Evolutionary conservation across 2,113 vertebrate genomes (phyloP).

Genomic region (Talpa occidentalis): DNA sequence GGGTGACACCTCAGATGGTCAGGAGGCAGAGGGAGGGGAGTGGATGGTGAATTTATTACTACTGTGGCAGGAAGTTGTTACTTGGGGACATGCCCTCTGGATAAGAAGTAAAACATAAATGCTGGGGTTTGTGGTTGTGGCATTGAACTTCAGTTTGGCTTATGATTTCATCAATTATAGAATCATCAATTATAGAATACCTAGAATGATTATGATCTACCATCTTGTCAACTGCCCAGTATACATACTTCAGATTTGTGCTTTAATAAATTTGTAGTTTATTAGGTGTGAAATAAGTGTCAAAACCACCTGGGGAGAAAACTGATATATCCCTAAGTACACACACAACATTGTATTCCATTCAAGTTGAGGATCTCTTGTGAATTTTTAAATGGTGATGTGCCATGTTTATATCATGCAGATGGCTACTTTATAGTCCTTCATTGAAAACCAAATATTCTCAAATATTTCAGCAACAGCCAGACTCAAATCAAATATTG

Average conservation of each 20-base stretch:
- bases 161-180: not conserved
- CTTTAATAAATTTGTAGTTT: not conserved
- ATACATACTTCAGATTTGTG: not conserved
- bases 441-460: not conserved
- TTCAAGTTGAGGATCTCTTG: not conserved
- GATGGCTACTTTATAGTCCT: not conserved
- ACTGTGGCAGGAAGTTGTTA: fast-evolving
- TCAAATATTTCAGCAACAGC: not conserved
- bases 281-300: not conserved
- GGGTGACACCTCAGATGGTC: fast-evolving
- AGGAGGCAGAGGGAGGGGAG: not conserved
- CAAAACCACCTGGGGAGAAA: not conserved
- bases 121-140: not conserved
- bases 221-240: not conserved
- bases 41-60: not conserved
- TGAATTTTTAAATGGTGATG: not conserved
- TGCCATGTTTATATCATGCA: not conserved
- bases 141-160: not conserved
- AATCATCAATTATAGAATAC: not conserved
- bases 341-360: not conserved
- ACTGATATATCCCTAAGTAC: not conserved
- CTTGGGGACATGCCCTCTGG: too few species aligned
- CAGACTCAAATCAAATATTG: not conserved
- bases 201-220: not conserved
- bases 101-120: not conserved